These are phyloP conservation scores for Protosalanx chinensis DNA, from an alignment of 2,797 vertebrate species.

Conservation along the genomic window DNA sequence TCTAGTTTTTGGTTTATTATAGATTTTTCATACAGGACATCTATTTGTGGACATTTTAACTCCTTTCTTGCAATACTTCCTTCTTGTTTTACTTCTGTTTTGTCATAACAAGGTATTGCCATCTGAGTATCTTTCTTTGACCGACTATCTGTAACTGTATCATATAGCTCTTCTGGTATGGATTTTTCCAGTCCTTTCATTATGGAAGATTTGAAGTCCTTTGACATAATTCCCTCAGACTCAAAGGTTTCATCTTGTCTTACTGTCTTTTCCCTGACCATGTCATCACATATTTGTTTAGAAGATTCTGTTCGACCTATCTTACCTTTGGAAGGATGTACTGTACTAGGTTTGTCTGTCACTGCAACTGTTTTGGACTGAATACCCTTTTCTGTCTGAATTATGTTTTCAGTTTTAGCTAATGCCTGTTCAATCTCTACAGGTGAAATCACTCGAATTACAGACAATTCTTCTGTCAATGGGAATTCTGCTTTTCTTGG, in stretches of 20 bases:
- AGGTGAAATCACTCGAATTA: neutral
- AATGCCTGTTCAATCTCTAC: conserved; percentile 3
- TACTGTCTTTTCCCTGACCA: neutral
- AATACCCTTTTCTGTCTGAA: neutral
- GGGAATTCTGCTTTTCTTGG: neutral
- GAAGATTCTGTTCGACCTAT: neutral
- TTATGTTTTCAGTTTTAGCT: conserved; percentile 3
- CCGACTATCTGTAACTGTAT: neutral
- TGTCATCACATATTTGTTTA: neutral
- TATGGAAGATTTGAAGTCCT: neutral
- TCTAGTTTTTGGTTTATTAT: neutral
- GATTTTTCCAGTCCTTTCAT: neutral
- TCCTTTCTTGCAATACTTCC: neutral
- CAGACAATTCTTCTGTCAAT: neutral
- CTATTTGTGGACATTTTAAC: neutral
- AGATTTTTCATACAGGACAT: neutral
- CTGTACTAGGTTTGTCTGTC: conserved; percentile 11
- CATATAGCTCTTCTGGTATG: neutral
- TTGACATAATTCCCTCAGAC: neutral
- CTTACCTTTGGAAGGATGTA: neutral
- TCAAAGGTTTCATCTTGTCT: neutral
- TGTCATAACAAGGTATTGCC: neutral
- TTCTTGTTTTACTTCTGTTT: neutral
- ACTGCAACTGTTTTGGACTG: neutral
- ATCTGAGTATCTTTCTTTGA: neutral